Percentiles rank a stretch among this genome's conserved stretches.
Conservation (phyloP, 2,888 invertebrate genomes). For the Synergus japonicus region DNA sequence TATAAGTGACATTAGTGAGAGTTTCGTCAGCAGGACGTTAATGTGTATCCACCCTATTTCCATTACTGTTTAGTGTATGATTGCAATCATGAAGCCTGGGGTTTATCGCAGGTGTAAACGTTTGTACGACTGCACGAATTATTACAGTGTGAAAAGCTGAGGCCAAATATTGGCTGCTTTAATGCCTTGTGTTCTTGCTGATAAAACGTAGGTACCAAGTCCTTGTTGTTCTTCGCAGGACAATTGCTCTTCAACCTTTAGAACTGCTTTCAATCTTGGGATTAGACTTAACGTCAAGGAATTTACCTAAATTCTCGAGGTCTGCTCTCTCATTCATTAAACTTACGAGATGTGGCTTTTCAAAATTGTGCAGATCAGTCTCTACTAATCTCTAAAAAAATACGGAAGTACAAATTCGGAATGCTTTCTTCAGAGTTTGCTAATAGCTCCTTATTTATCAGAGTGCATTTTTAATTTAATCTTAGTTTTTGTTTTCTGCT, state of each 20-base stretch:
- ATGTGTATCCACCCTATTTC: constrained; percentile 33
- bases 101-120: constrained; percentile 14
- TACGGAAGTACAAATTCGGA: constrained; percentile 7
- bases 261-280: constrained; percentile 61
- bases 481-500: no score
- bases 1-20: constrained; percentile 22
- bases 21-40: constrained; percentile 29
- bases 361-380: constrained; percentile 13
- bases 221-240: constrained; percentile 52
- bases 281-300: constrained; percentile 65
- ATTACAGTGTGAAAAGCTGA: constrained; percentile 52
- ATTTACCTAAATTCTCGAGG: constrained; percentile 55
- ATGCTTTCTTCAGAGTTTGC: neutral
- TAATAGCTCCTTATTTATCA: neutral
- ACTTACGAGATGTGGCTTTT: constrained; percentile 9
- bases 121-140: constrained; percentile 49
- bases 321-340: constrained; percentile 27
- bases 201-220: constrained; percentile 55
- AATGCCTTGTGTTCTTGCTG: constrained; percentile 53
- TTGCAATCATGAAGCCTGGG: neutral
- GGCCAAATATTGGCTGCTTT: constrained; percentile 54
- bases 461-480: constrained; percentile 37
- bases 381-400: constrained; percentile 16
- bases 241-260: constrained; percentile 52
- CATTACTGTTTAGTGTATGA: constrained; percentile 17